Evolutionary conservation across 1,140 invertebrate genomes (phyloP).

Genomic region (Danaus plexippus): DNA sequence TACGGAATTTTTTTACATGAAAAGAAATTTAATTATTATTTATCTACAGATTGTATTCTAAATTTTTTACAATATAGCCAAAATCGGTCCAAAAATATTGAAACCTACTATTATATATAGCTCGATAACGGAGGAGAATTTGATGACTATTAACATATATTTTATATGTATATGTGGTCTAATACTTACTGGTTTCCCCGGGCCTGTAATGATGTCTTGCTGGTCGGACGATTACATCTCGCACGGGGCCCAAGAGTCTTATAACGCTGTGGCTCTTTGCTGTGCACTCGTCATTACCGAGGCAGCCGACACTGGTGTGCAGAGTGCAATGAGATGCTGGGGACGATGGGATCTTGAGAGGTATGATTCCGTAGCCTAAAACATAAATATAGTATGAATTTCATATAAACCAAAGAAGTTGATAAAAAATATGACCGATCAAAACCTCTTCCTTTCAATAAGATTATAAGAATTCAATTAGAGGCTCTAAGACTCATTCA

Average conservation of each 20-base stretch:
- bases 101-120: too few relatives aligned
- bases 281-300: constrained; percentile 65
- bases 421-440: too few relatives aligned
- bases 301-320: constrained; percentile 73
- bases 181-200: constrained; percentile 74
- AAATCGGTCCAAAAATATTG: too few relatives aligned
- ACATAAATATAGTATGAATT: constrained; percentile 23
- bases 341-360: constrained; percentile 72
- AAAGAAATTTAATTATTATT: constrained; percentile 3
- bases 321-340: constrained; percentile 71
- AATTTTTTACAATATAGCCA: neutral
- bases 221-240: constrained; percentile 75
- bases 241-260: constrained; percentile 73
- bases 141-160: neutral
- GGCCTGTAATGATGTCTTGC: constrained; percentile 74
- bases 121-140: neutral
- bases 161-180: neutral
- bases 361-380: constrained; percentile 76
- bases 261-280: constrained; percentile 73
- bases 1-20: constrained; percentile 10
- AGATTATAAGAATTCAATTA: too few relatives aligned
- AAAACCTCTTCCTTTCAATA: too few relatives aligned
- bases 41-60: constrained; percentile 5
- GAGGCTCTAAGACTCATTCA: too few relatives aligned
- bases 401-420: too few relatives aligned